Conservation (phyloP, 1,140 invertebrate genomes). For the Steinernema khuongi region DNA sequence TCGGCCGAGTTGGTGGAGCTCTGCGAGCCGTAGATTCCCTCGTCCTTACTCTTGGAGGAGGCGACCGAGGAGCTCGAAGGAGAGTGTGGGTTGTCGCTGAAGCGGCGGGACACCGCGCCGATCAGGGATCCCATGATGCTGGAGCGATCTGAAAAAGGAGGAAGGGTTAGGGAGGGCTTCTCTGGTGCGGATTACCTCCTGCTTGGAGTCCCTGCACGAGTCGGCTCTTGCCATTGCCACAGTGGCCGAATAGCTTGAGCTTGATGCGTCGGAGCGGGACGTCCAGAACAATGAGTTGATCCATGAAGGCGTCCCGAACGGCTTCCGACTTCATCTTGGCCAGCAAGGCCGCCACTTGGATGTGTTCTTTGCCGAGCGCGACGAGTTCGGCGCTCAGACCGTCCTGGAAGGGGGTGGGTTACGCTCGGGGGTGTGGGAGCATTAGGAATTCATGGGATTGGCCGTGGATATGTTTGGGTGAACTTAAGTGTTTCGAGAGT, state of each 20-base stretch:
- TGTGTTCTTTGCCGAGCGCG: conserved; percentile 73
- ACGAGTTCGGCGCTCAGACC: conserved; percentile 76
- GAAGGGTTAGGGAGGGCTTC: conserved; percentile 20
- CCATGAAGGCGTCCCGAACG: conserved; percentile 66
- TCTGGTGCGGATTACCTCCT: conserved; percentile 26
- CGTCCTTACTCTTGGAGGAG: conserved; percentile 17
- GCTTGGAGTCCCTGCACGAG: conserved; percentile 69
- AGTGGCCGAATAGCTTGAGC: conserved; percentile 73
- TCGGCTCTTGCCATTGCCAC: conserved; percentile 72
- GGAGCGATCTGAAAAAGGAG: conserved; percentile 11
- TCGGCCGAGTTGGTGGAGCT: conserved; percentile 36
- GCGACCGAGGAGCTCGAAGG: conserved; percentile 16
- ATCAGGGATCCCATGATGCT: conserved; percentile 33
- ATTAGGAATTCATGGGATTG: too few species aligned
- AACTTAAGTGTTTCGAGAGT: too few species aligned
- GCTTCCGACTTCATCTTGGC: conserved; percentile 68
- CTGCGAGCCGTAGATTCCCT: conserved; percentile 37
- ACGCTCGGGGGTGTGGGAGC: too few species aligned
- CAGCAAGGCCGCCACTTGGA: conserved; percentile 71
- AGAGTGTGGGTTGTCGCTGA: conserved; percentile 48
- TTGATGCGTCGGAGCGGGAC: conserved; percentile 69
- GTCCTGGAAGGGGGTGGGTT: conserved; percentile 60
- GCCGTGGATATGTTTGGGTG: too few species aligned
- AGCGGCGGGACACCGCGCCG: conserved; percentile 51
- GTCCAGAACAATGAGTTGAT: conserved; percentile 68